phyloP scores from a whole-genome alignment of 2,113 vertebrate species.

The Xyliphius kryptos region DNA sequence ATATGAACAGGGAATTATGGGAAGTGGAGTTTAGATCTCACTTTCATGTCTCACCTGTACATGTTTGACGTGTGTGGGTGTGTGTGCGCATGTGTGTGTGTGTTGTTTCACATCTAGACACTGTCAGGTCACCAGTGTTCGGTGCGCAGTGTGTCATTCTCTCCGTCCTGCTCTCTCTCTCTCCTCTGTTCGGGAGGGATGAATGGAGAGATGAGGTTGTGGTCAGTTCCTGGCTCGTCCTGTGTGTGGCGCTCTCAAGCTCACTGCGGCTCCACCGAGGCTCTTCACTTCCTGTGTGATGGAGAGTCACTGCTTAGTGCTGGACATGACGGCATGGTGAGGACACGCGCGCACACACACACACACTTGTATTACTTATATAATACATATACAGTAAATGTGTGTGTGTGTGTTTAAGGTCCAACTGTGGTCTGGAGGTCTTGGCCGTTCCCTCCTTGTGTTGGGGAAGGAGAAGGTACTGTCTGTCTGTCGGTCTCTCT shows the following conservation, averaged over 20 bases:
- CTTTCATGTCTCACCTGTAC: too few species aligned
- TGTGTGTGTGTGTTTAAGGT: constrained; percentile 56
- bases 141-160: constrained; percentile 69
- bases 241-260: constrained; percentile 70
- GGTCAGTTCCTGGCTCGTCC: constrained; percentile 66
- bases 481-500: too few species aligned
- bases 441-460: constrained; percentile 55
- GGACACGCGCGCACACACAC: constrained; percentile 1
- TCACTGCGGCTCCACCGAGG: constrained; percentile 61
- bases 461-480: constrained; percentile 51
- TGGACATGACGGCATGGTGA: constrained; percentile 73
- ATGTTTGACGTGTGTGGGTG: neutral
- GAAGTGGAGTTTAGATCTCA: neutral
- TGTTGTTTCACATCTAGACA: constrained; percentile 57
- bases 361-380: constrained; percentile 16
- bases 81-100: neutral
- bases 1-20: neutral
- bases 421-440: constrained; percentile 76
- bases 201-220: constrained; percentile 70
- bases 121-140: constrained; percentile 63
- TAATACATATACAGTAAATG: too few species aligned
- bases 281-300: constrained; percentile 59
- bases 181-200: constrained; percentile 69
- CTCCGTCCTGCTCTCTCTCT: constrained; percentile 53
- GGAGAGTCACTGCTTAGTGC: constrained; percentile 67